Conservation (phyloP, 2,113 vertebrate genomes). For the Malurus alboscapulatus region DNA sequence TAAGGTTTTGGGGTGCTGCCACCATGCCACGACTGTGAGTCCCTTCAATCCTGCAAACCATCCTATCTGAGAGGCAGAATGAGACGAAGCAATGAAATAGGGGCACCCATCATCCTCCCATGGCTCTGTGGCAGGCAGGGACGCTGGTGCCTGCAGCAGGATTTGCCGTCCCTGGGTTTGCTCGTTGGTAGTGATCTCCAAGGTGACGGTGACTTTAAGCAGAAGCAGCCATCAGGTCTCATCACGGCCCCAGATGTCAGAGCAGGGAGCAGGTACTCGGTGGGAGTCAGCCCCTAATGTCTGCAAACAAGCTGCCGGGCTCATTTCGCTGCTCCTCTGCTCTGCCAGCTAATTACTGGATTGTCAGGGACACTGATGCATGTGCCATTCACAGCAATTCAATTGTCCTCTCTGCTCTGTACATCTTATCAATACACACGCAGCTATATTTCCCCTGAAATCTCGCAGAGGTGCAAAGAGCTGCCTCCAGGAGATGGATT, state of each 20-base stretch:
- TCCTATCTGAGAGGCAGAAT: not conserved
- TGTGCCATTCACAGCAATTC: constrained; percentile 29
- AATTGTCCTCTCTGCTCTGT: constrained; percentile 23
- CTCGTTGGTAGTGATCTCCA: not conserved
- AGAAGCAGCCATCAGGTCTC: not conserved
- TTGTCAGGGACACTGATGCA: constrained; percentile 66
- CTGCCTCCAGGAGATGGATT: not conserved
- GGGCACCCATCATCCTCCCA: not conserved
- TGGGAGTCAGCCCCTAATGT: constrained; percentile 3
- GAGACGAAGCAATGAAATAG: accelerated
- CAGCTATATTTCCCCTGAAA: not conserved
- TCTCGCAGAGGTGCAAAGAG: constrained; percentile 19
- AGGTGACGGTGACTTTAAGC: constrained; percentile 15
- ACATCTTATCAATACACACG: not conserved
- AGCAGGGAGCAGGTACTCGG: not conserved
- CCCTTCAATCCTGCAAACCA: not conserved
- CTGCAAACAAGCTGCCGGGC: not conserved
- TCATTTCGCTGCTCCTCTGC: not conserved
- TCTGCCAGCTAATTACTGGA: constrained; percentile 32
- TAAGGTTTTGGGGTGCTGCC: no score
- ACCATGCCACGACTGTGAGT: accelerated
- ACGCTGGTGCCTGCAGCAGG: accelerated
- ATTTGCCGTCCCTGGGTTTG: not conserved
- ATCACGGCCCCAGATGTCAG: not conserved
- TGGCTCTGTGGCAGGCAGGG: not conserved